Base-by-base conservation (phyloP, 1,140 invertebrate species). In the Zaprionus africanus region DNA sequence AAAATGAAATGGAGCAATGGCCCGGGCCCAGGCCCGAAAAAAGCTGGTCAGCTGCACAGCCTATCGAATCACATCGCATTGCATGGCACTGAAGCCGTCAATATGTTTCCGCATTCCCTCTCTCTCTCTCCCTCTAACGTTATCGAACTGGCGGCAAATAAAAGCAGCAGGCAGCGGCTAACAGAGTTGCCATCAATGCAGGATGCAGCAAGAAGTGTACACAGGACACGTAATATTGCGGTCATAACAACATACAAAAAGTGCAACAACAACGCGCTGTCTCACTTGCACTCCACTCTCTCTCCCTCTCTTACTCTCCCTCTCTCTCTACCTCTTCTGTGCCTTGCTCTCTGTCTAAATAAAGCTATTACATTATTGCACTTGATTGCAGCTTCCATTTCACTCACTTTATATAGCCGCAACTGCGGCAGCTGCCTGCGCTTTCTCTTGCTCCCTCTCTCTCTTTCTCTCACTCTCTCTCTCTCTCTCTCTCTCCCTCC, bases 361-460 rank as follows among this genome's bases (percentile, higher is more conserved):
- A 86, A 66, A 76, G 80, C 81, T 62, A 81, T 87, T 78, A 87
- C 85, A 87, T 87, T 87, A 87, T 88, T 87, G 84, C 84, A 87
- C 67, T 84, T 84, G 78, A 76, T 81, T 87, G 78, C 70, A 88
- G 78, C 78, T 71, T 88, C 77, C 64, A 84, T 88, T 88, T 77
- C 51, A 69, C 38, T 51, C 57, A 57, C 26, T 60, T 38, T 61
- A 62, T 62, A 19, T 28, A 36, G 59, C 49, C 53, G 46, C 22
- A 51, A 24, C 46, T 22, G 46, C 12, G 1, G 19, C 46, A 49
- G 17, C 46, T 51, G 24, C 2, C 3, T n/a, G 3, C 46, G 12
- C 46, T 51, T 0, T 24, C 38, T 51, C 5, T 19, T 2, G 11
- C 5, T 46, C 6, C 3, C 43, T 19, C 17, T 22, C 46, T 49